A percentile compares a stretch with the other conserved stretches of the same genome.
These are phyloP conservation scores for Athene cunicularia DNA, from an alignment of 2,113 vertebrate species.

Conservation along the genomic window DNA sequence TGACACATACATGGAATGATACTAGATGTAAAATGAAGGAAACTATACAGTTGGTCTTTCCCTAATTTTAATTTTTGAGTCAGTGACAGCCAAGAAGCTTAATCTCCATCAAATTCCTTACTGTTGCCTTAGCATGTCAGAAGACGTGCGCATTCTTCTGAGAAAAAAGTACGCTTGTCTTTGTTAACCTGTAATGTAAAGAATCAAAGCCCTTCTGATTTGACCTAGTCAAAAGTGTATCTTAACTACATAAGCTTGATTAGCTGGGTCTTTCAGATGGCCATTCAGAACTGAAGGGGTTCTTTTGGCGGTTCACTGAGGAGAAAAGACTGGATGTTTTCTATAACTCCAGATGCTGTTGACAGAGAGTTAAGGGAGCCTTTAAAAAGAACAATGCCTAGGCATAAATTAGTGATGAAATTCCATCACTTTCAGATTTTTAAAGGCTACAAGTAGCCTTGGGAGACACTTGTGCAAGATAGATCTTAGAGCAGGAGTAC, in stretches of 20 bases:
- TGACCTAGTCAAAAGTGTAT: background rate
- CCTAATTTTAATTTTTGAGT: background rate
- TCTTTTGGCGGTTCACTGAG: background rate
- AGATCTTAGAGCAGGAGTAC: too few relatives aligned
- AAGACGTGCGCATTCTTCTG: background rate
- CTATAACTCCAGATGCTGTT: background rate
- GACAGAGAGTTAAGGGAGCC: background rate
- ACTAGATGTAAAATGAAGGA: background rate
- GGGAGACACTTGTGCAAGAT: background rate
- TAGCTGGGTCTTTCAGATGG: background rate
- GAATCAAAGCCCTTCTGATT: background rate
- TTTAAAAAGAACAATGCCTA: background rate
- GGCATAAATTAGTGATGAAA: background rate
- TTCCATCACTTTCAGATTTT: background rate
- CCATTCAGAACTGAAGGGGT: background rate
- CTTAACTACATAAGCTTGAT: background rate
- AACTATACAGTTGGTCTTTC: background rate
- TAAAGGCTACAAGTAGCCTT: background rate
- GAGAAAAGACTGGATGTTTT: background rate
- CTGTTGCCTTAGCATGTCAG: background rate
- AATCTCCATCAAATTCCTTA: background rate
- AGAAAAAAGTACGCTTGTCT: background rate
- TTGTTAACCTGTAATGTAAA: background rate
- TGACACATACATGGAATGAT: background rate
- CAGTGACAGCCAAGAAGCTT: background rate